Conservation (phyloP, 2,113 vertebrate genomes). For the Hylia prasina region DNA sequence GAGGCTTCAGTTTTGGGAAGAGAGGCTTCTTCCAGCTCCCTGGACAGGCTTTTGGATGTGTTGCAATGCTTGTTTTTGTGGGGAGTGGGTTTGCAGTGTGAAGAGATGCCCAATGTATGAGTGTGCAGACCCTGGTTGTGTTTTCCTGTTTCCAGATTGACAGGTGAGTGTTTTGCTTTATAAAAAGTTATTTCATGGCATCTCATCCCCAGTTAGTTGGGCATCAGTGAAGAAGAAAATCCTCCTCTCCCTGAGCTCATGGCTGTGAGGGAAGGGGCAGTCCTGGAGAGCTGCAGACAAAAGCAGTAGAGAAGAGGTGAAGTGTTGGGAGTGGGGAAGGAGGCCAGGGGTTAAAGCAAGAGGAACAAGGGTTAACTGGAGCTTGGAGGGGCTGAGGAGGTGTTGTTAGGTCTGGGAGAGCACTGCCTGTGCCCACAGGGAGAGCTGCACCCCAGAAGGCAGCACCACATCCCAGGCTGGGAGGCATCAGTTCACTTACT, state of each 20-base stretch:
- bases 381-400: not conserved
- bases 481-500: not conserved
- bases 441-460: not conserved
- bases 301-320: not conserved
- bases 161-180: not conserved
- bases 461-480: rapidly evolving
- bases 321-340: not conserved
- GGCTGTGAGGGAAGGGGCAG: rapidly evolving
- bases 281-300: not conserved
- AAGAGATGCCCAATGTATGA: not conserved
- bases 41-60: not conserved
- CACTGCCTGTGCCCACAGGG: not conserved
- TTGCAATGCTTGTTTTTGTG: not conserved
- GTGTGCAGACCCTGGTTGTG: rapidly evolving
- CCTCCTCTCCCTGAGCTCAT: not conserved
- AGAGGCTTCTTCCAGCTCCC: not conserved
- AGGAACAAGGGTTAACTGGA: not conserved
- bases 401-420: not conserved
- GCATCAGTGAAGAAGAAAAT: not conserved
- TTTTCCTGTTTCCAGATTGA: not conserved
- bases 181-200: not conserved
- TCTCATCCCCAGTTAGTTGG: not conserved
- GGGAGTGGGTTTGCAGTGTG: rapidly evolving
- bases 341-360: not conserved
- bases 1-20: not conserved